Evolutionary conservation across 2,888 invertebrate species (phyloP).

Genomic region (Morpho deidamia): DNA sequence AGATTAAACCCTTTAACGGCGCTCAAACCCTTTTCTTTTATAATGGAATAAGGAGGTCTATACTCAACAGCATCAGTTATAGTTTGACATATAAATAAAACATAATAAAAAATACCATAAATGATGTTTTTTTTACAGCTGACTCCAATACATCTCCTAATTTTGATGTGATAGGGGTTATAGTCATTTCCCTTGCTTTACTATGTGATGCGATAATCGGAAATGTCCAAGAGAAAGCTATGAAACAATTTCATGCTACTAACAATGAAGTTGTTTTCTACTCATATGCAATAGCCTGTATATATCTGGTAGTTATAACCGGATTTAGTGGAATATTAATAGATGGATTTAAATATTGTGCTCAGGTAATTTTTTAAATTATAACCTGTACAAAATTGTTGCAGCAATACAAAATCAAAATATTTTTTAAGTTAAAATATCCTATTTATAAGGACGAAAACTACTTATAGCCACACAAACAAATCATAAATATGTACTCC

Average conservation of each 20-base stretch:
- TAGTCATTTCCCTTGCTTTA: slow-evolving; percentile 90
- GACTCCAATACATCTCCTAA: slow-evolving; percentile 87
- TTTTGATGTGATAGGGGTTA: slow-evolving; percentile 83
- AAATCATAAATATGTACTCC: too few relatives aligned
- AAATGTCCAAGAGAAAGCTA: slow-evolving; percentile 97
- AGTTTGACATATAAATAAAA: too few relatives aligned
- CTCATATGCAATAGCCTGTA: slow-evolving; percentile 92
- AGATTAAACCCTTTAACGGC: too few relatives aligned
- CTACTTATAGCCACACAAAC: too few relatives aligned
- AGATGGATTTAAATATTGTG: slow-evolving; percentile 87
- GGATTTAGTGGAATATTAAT: slow-evolving; percentile 84
- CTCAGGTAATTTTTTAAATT: slow-evolving; percentile 73
- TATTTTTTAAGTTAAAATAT: too few relatives aligned
- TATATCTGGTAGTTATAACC: slow-evolving; percentile 88
- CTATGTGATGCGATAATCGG: slow-evolving; percentile 97
- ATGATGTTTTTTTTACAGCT: slow-evolving; percentile 63
- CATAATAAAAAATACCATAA: too few relatives aligned
- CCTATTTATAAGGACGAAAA: too few relatives aligned
- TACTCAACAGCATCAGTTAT: too few relatives aligned
- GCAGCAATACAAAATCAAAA: too few relatives aligned
- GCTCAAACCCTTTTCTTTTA: background rate
- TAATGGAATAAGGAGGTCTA: too few relatives aligned
- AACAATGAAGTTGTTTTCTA: slow-evolving; percentile 90
- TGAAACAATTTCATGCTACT: slow-evolving; percentile 89
- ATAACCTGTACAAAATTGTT: too few relatives aligned